These are phyloP conservation scores for Polylopha cassiicola DNA, from an alignment of 2,888 invertebrate genomes.

Conservation along the genomic window DNA sequence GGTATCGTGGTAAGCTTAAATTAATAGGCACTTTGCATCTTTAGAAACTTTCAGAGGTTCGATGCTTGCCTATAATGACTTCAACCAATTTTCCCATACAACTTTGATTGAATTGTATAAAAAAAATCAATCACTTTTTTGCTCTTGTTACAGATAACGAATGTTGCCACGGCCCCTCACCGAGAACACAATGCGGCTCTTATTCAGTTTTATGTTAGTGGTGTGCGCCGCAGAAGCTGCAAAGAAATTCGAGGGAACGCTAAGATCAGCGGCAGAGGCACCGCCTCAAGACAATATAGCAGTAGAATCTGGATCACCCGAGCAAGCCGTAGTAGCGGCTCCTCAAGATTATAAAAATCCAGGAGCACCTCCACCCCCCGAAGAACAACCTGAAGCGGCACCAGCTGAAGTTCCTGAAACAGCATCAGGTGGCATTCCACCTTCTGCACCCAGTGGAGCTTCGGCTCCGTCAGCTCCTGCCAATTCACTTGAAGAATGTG, in stretches of 20 bases:
- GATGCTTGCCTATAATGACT: no score
- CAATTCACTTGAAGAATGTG: slow-evolving; percentile 84
- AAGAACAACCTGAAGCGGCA: slow-evolving; percentile 36
- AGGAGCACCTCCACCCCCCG: slow-evolving; percentile 52
- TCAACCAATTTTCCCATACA: slow-evolving; percentile 32
- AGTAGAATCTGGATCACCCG: slow-evolving; percentile 64
- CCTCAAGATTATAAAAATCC: slow-evolving; percentile 67
- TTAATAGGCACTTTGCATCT: no score
- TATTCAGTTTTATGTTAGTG: slow-evolving; percentile 65
- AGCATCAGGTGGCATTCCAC: slow-evolving; percentile 63
- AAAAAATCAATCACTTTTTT: slow-evolving; percentile 29
- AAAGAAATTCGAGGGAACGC: slow-evolving; percentile 68
- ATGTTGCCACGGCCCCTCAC: slow-evolving; percentile 65
- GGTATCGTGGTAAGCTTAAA: no score
- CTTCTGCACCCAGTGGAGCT: slow-evolving; percentile 68
- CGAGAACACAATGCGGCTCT: slow-evolving; percentile 63
- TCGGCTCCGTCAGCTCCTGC: slow-evolving; percentile 76
- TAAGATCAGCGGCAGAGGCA: slow-evolving; percentile 68
- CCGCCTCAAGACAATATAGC: slow-evolving; percentile 71
- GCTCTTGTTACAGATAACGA: slow-evolving; percentile 70
- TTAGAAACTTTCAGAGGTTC: no score
- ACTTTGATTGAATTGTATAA: slow-evolving; percentile 43
- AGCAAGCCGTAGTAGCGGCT: slow-evolving; percentile 64
- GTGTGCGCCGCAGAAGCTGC: slow-evolving; percentile 66
- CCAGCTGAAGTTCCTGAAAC: slow-evolving; percentile 61